These are phyloP conservation scores for Nothocercus nigrocapillus DNA, from an alignment of 2,113 vertebrate genomes.

Conservation along the genomic window DNA sequence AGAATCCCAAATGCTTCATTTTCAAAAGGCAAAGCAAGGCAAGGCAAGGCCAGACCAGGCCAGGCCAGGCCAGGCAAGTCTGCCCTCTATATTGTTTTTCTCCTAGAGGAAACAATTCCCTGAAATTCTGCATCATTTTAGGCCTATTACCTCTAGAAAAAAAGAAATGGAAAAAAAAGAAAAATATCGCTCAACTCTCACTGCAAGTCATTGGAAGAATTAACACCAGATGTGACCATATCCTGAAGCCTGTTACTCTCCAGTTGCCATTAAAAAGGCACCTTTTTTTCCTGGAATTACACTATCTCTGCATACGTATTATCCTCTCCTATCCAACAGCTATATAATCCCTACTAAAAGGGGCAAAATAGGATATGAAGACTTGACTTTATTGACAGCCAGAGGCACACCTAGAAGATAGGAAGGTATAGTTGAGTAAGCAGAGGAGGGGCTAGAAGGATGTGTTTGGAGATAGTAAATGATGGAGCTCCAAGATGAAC, in stretches of 20 bases:
- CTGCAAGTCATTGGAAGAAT: not conserved
- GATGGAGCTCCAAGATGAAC: not conserved
- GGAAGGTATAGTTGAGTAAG: not conserved
- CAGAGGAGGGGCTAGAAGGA: not conserved
- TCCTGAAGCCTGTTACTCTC: not conserved
- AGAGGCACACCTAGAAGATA: not conserved
- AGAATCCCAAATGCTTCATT: not conserved
- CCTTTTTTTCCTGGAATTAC: not conserved
- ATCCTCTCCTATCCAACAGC: not conserved
- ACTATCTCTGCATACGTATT: not conserved
- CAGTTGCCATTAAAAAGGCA: not conserved
- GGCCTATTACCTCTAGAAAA: not conserved
- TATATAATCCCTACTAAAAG: not conserved
- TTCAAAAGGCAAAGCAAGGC: not conserved
- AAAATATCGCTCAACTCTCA: not conserved
- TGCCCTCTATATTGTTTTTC: not conserved
- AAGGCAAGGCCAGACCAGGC: too few species aligned
- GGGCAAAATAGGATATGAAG: not conserved
- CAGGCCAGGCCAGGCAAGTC: too few species aligned
- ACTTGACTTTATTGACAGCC: not conserved
- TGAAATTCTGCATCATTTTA: conserved; percentile 9
- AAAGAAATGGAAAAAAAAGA: not conserved
- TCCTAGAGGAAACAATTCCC: conserved; percentile 16
- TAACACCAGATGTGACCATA: conserved; percentile 14
- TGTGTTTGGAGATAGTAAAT: not conserved